phyloP scores from a whole-genome alignment of 2,797 vertebrate species.

The Danio choprae region DNA sequence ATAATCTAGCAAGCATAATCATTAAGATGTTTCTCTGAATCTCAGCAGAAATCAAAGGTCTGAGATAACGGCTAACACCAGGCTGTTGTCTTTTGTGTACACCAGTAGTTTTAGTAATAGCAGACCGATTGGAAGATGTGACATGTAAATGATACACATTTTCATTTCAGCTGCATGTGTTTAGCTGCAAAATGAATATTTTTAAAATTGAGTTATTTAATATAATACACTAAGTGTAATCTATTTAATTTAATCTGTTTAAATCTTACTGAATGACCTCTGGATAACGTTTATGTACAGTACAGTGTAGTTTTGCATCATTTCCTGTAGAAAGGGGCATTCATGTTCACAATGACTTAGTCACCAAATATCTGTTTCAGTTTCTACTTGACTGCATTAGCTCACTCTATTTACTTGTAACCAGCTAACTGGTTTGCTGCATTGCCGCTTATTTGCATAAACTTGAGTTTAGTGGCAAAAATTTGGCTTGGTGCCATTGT shows the following conservation, averaged over 20 bases:
- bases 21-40: conserved; percentile 32
- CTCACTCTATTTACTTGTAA: neutral
- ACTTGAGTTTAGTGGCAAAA: neutral
- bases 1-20: conserved; percentile 15
- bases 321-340: neutral
- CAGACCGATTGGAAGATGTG: neutral
- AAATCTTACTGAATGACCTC: neutral
- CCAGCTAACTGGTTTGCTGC: neutral
- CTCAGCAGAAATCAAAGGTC: conserved; percentile 20
- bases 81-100: neutral
- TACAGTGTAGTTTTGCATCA: neutral
- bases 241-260: neutral
- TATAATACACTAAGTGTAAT: neutral
- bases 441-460: neutral
- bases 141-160: neutral
- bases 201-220: too few species aligned
- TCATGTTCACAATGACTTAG: neutral
- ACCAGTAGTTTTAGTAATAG: conserved; percentile 14
- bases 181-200: neutral
- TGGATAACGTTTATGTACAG: conserved; percentile 1
- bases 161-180: neutral
- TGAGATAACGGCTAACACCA: conserved; percentile 13
- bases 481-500: neutral
- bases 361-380: neutral
- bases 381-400: neutral